Evolutionary conservation across 2,113 vertebrate genomes (phyloP), one percentile per base, ranked within the genome.

Genomic region (Rhabdornis inornatus): DNA sequence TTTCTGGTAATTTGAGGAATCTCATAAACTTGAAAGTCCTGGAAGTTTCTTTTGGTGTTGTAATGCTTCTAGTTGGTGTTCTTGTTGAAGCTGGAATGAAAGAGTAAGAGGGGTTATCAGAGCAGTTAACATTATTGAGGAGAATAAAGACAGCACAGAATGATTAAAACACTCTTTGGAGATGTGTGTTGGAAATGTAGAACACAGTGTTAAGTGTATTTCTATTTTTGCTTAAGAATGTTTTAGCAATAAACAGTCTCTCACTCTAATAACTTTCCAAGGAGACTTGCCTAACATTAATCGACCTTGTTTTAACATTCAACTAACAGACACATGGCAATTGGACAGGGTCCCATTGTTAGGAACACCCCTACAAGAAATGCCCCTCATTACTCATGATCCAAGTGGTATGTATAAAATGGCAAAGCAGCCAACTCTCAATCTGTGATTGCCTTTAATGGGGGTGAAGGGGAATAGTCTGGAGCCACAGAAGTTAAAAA

Each of bases 221-320:
- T 97, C 96, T 97, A 92, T 95, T 98, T 97, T 97, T 92, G 86
- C 92, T 94, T 95, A 95, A 96, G 96, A 96, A 93, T 87, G 55
- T 88, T 90, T 95, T 81, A 94, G 78, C 50, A 96, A 93, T 97
- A 97, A 97, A 96, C 93, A 95, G 61, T 83, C 77, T 85, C 95
- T 92, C 87, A 52, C 94, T 87, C 69, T 96, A 91, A 84, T 87
- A 95, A 92, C 94, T 97, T 96, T 96, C 94, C 96, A 97, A 94
- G 97, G 92, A 97, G 84, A 93, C 76, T 92, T 94, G 87, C 57
- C 95, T 95, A 92, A 93, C 91, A 89, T 95, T 97, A 87, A 87
- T 91, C 78, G 59, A 94, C 94, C 84, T 96, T 97, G 94, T 97
- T 97, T 97, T 94, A 97, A 92, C 80, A 87, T 97, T 97, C 79